phyloP scores from a whole-genome alignment of 2,888 invertebrate genomes.

The Pasiphila rectangulata region DNA sequence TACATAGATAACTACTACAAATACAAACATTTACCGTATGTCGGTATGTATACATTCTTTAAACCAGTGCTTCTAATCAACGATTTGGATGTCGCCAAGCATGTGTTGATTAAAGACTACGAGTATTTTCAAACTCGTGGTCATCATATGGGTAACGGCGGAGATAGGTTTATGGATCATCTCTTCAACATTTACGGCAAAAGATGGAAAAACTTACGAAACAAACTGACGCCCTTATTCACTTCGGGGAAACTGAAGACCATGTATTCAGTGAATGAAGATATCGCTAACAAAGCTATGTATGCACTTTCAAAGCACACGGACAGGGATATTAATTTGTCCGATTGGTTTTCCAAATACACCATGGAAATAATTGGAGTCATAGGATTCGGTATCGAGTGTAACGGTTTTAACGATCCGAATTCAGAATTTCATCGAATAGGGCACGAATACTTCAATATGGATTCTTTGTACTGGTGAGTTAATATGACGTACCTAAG shows the following conservation, averaged over 20 bases:
- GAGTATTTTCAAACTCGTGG: constrained; percentile 84
- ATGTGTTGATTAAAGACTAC: constrained; percentile 83
- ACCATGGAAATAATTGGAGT: constrained; percentile 83
- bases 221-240: constrained; percentile 84
- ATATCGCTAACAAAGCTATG: constrained; percentile 77
- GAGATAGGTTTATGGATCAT: constrained; percentile 82
- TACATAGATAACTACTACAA: constrained; percentile 81
- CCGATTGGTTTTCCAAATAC: constrained; percentile 80
- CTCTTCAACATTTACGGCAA: constrained; percentile 80
- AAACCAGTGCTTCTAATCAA: constrained; percentile 82
- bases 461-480: constrained; percentile 61
- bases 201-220: constrained; percentile 83
- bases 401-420: constrained; percentile 78
- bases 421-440: constrained; percentile 76
- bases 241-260: constrained; percentile 84
- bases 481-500: constrained; percentile 32
- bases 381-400: constrained; percentile 83
- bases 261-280: constrained; percentile 82
- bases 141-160: constrained; percentile 80
- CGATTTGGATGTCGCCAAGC: constrained; percentile 82
- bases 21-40: constrained; percentile 69
- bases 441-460: constrained; percentile 70
- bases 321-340: constrained; percentile 62
- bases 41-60: constrained; percentile 83
- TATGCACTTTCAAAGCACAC: constrained; percentile 18